Evolutionary conservation across 2,113 vertebrate species (phyloP).

Genomic region (Bambusicola thoracicus): DNA sequence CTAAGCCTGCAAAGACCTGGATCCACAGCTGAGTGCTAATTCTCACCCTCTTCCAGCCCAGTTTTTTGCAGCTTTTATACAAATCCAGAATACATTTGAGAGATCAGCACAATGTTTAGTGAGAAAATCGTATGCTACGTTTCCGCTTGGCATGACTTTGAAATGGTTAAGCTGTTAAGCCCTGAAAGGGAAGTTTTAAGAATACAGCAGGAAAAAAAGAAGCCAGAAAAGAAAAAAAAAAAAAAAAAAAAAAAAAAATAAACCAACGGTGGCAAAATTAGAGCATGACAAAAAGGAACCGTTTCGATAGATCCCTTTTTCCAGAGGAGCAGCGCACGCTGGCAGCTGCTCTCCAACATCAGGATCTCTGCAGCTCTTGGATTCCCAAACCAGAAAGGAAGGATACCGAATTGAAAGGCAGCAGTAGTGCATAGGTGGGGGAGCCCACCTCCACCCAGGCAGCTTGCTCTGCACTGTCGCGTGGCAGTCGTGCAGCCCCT

Average conservation of each 20-base stretch:
- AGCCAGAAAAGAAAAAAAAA: constrained; percentile 39
- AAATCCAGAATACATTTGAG: constrained; percentile 52
- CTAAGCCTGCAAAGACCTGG: constrained; percentile 19
- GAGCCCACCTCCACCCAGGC: background rate
- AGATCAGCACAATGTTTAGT: constrained; percentile 58
- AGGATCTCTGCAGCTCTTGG: background rate
- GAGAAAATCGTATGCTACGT: constrained; percentile 52
- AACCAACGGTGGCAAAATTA: constrained; percentile 51
- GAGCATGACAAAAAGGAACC: constrained; percentile 36
- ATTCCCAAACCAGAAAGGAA: background rate
- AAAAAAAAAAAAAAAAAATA: constrained; percentile 49
- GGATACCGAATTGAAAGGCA: background rate
- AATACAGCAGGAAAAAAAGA: constrained; percentile 19
- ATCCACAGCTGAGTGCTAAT: constrained; percentile 24
- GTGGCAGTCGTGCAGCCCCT: background rate
- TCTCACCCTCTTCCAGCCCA: constrained; percentile 31
- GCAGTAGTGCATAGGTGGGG: background rate
- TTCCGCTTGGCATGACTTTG: constrained; percentile 65
- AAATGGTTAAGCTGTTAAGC: constrained; percentile 69
- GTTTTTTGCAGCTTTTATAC: constrained; percentile 40
- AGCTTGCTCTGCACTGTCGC: rapidly evolving
- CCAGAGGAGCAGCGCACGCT: background rate
- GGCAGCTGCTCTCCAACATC: background rate
- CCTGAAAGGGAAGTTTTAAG: constrained; percentile 70
- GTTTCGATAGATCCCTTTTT: constrained; percentile 16